phyloP scores from a whole-genome alignment of 2,888 invertebrate genomes.

The Matsumyia berberina region DNA sequence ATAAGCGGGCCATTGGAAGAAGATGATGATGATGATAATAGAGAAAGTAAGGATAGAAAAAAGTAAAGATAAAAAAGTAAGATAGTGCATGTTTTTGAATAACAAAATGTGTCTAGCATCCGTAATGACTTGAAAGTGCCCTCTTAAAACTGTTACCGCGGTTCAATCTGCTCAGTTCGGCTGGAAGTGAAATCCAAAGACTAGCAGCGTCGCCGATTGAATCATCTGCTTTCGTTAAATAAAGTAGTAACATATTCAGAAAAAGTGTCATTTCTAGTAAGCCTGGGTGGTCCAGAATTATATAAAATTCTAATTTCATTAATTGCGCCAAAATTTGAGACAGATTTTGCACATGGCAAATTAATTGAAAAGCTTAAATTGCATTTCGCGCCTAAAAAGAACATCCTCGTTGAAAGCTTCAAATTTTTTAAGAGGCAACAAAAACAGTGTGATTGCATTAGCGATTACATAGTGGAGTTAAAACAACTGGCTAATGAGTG shows the following conservation, averaged over 20 bases:
- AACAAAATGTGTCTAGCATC: too few relatives aligned
- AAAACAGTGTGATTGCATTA: background rate
- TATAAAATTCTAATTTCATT: constrained; percentile 17
- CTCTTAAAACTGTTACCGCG: too few relatives aligned
- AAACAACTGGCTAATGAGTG: constrained; percentile 25
- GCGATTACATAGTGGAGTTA: constrained; percentile 17
- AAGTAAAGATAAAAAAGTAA: too few relatives aligned
- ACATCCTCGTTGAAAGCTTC: background rate
- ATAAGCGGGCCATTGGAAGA: too few relatives aligned
- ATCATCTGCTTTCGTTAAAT: constrained; percentile 26
- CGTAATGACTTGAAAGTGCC: too few relatives aligned
- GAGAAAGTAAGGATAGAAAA: too few relatives aligned
- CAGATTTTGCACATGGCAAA: constrained; percentile 8
- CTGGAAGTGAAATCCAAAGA: too few relatives aligned
- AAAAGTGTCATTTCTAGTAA: constrained; percentile 21
- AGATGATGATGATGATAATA: too few relatives aligned
- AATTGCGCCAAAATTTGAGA: constrained; percentile 36
- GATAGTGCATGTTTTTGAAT: too few relatives aligned
- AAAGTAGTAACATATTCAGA: background rate
- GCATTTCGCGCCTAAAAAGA: constrained; percentile 30
- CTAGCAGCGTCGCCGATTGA: too few relatives aligned
- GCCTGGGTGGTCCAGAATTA: constrained; percentile 14
- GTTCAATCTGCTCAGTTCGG: too few relatives aligned
- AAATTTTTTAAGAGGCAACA: constrained; percentile 26
- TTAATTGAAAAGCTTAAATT: constrained; percentile 7